Evolutionary conservation across 2,113 vertebrate genomes (phyloP).

Genomic region (Leucopternis melanops): DNA sequence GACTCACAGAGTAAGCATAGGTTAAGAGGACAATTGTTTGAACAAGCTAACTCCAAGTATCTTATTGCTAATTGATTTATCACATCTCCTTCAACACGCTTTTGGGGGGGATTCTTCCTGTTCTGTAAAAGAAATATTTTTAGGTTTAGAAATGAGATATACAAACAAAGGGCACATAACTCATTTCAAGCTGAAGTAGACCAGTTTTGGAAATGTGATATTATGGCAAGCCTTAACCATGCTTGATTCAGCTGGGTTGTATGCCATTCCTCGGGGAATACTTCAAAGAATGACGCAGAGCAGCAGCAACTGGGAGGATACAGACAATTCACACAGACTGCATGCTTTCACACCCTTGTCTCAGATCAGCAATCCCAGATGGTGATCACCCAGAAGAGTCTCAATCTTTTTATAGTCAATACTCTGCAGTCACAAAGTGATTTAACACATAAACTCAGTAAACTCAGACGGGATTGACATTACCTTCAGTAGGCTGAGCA

Average conservation of each 20-base stretch:
- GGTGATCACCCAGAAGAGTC: conserved; percentile 8
- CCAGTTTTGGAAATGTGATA: conserved; percentile 27
- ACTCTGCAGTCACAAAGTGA: background rate
- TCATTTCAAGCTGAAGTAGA: conserved; percentile 44
- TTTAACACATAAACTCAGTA: background rate
- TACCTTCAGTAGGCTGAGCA: background rate
- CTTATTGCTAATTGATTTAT: conserved; percentile 16
- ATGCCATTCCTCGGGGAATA: conserved; percentile 37
- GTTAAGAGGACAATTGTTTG: background rate
- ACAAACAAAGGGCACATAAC: background rate
- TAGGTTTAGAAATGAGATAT: background rate
- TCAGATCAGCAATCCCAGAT: conserved; percentile 15
- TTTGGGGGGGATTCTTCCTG: background rate
- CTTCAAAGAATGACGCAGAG: conserved; percentile 61
- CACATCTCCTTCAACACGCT: conserved; percentile 6
- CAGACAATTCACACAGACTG: conserved; percentile 43
- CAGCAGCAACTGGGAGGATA: conserved; percentile 41
- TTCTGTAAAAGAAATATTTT: background rate
- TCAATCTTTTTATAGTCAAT: conserved; percentile 17
- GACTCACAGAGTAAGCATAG: background rate
- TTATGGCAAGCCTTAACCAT: conserved; percentile 21
- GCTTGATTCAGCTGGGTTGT: conserved; percentile 34
- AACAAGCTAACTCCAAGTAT: conserved; percentile 16
- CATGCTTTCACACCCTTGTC: conserved; percentile 19
- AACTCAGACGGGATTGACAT: conserved; percentile 7